Conservation (phyloP, 2,113 vertebrate species). For the Pachypanchax playfairii region DNA sequence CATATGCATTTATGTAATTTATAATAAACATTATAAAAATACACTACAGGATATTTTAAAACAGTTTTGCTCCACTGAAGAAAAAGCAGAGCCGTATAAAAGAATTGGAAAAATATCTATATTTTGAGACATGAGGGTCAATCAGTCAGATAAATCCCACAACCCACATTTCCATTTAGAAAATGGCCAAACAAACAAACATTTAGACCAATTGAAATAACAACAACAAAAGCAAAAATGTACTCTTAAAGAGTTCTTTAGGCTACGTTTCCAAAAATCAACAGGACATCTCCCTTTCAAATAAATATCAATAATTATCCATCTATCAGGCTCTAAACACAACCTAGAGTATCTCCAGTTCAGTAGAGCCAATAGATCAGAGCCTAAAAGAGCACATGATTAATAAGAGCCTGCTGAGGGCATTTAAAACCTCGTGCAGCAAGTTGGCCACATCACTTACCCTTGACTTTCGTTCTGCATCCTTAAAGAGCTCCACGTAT, state of each 20-base stretch:
- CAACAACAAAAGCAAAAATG: conserved; percentile 79
- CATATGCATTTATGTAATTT: conserved; percentile 32
- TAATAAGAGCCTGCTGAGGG: conserved; percentile 95
- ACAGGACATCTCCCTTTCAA: conserved; percentile 81
- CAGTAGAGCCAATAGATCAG: conserved; percentile 88
- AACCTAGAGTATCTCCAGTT: conserved; percentile 80
- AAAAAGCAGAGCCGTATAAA: conserved; percentile 63
- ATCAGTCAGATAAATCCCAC: conserved; percentile 75
- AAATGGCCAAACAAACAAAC: conserved; percentile 79
- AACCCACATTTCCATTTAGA: conserved; percentile 75
- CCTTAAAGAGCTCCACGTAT: conserved; percentile 99
- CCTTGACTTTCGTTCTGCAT: conserved; percentile 99
- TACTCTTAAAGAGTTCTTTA: conserved; percentile 71
- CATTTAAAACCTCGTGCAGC: conserved; percentile 97
- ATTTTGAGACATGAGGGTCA: conserved; percentile 72
- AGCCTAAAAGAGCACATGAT: conserved; percentile 89
- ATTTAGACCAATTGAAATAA: conserved; percentile 77
- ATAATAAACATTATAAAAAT: conserved; percentile 21
- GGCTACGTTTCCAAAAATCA: conserved; percentile 77
- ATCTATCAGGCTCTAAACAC: conserved; percentile 84
- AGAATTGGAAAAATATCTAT: conserved; percentile 53
- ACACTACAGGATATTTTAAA: conserved; percentile 36
- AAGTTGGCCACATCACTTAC: conserved; percentile 98
- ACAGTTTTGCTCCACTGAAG: conserved; percentile 60
- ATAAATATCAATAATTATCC: conserved; percentile 82